A percentile compares a stretch with the other conserved stretches of the same genome.
These are phyloP conservation scores for Bubo blakistoni DNA, from an alignment of 2,113 vertebrate species.

Conservation along the genomic window DNA sequence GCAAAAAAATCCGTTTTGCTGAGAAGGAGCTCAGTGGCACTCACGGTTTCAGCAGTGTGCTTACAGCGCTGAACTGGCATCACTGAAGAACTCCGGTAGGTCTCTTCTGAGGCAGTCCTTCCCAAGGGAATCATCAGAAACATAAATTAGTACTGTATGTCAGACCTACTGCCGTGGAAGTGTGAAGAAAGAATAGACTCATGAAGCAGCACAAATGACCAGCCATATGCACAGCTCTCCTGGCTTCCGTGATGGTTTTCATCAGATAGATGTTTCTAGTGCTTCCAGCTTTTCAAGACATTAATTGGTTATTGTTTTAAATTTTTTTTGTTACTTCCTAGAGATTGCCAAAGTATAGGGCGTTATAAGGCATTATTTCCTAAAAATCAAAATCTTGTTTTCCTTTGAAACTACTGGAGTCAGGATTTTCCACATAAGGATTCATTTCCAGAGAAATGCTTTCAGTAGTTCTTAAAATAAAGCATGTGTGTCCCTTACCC, in stretches of 20 bases:
- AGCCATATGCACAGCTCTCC: not conserved
- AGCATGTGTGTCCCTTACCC: not conserved
- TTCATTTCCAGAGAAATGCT: not conserved
- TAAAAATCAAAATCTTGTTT: not conserved
- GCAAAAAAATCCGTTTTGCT: not conserved
- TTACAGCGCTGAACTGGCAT: not conserved
- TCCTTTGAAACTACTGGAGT: not conserved
- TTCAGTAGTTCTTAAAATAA: not conserved
- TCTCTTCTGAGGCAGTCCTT: not conserved
- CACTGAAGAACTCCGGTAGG: not conserved
- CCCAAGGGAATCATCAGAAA: not conserved
- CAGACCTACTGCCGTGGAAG: constrained; percentile 25
- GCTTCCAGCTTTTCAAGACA: not conserved
- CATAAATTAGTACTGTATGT: not conserved
- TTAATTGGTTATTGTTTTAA: not conserved
- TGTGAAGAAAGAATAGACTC: constrained; percentile 14
- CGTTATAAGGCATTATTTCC: not conserved
- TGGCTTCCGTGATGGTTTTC: not conserved
- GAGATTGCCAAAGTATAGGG: not conserved
- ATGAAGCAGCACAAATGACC: not conserved
- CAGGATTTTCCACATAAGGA: not conserved
- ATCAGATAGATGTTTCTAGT: not conserved
- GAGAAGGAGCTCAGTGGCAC: not conserved
- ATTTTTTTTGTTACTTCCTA: not conserved
- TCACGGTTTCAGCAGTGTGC: not conserved